phyloP scores from a whole-genome alignment of 2,113 vertebrate genomes.

The Paramisgurnus dabryanus region DNA sequence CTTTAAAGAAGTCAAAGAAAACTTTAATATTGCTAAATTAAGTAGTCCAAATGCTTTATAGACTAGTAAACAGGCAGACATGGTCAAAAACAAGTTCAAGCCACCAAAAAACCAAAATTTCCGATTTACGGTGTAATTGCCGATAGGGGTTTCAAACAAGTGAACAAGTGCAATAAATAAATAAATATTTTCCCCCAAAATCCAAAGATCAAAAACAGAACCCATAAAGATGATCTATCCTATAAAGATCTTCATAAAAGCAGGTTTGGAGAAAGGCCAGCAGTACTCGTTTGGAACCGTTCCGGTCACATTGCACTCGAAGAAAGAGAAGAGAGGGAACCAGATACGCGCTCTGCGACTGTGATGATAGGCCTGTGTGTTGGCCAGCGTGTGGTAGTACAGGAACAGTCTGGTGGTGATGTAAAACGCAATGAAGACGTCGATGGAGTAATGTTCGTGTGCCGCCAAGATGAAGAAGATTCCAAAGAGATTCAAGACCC shows the following conservation, averaged over 20 bases:
- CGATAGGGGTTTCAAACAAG: not conserved
- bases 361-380: conserved; percentile 92
- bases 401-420: conserved; percentile 97
- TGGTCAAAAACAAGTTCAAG: not conserved
- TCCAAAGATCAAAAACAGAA: not conserved
- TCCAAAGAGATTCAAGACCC: conserved; percentile 97
- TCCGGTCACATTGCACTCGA: conserved; percentile 95
- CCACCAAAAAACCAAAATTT: not conserved
- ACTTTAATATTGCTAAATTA: not conserved
- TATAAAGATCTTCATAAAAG: conserved; percentile 87
- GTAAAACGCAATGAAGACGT: conserved; percentile 98
- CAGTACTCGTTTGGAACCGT: conserved; percentile 95
- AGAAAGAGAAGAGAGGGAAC: conserved; percentile 99
- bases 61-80: not conserved
- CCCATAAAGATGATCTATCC: conserved; percentile 65
- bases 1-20: not conserved
- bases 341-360: conserved; percentile 93
- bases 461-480: conserved; percentile 98
- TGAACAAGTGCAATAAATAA: conserved; percentile 30
- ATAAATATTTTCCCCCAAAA: not conserved
- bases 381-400: conserved; percentile 95
- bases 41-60: not conserved
- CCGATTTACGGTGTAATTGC: not conserved
- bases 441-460: conserved; percentile 98
- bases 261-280: conserved; percentile 91